Base-by-base conservation (phyloP, 2,113 vertebrate species). In the Pseudorhombus dupliciocellatus region DNA sequence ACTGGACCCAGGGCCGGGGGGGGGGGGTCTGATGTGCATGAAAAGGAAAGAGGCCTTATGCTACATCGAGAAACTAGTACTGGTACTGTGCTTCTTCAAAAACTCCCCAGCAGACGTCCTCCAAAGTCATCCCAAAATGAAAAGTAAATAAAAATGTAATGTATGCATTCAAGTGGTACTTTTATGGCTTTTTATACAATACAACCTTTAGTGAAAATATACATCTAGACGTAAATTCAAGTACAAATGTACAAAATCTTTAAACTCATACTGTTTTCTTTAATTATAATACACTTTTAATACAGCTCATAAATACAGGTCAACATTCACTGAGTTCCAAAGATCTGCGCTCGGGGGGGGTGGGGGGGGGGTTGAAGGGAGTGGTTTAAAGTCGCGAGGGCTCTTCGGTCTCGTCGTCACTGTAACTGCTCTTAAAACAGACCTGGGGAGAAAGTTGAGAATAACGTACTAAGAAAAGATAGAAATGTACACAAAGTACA, bases 201-300 rank as follows among this genome's bases (percentile, higher is more conserved):
- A 93, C 93, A 94, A 93, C 92, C 94, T 93, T 93, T 94, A 93
- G 93, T 94, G 93, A 95, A 96, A 95, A 95, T 94, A 96, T 96
- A 96, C 95, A 96, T 96, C 95, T 96, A 95, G 94, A 96, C 95
- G 94, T 91, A 94, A 92, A 94, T 92, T 93, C 93, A 95, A 94
- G 93, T 95, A 94, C 91, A 93, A 94, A 95, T 93, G 92, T 92
- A 95, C 94, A 96, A 94, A 94, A 90, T 91, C 92, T 93, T 93
- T 93, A 93, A 95, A 94, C 93, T 94, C 94, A 94, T 90, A 93
- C 91, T 95, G 93, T 91, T 87, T 92, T 91, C 91, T 90, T 92
- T 89, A 93, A 93, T 92, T 94, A 95, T 95, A 93, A 93, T 92
- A 93, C 92, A 94, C 84, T 93, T 95, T 94, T 96, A 94, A 94